Conservation (phyloP, 2,888 invertebrate genomes). For the Chaitophorus viminalis region DNA sequence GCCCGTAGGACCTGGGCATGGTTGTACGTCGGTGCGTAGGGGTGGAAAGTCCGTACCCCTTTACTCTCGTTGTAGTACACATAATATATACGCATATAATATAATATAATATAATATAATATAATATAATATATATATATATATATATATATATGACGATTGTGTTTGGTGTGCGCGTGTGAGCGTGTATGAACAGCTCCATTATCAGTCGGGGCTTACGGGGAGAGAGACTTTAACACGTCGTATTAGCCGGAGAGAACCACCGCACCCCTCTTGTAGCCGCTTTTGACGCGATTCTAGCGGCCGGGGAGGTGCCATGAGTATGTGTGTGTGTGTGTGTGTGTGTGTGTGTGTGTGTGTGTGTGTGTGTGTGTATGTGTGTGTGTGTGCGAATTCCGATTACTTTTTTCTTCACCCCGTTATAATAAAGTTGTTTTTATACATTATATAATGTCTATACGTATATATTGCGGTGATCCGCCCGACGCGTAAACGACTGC, state of each 20-base stretch:
- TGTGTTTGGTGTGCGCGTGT: constrained; percentile 1
- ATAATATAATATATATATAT: too few relatives aligned
- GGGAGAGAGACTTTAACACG: not conserved
- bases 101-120: too few relatives aligned
- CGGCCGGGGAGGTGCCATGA: constrained; percentile 10
- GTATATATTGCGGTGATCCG: constrained; percentile 38
- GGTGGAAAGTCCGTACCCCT: constrained; percentile 46
- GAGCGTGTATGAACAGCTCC: constrained; percentile 43
- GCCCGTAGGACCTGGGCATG: not conserved
- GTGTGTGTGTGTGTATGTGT: not conserved
- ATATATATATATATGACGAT: too few relatives aligned
- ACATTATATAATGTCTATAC: not conserved
- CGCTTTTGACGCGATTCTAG: not conserved
- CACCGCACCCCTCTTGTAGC: not conserved
- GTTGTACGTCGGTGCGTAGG: not conserved
- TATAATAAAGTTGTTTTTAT: constrained; percentile 49
- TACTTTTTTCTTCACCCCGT: constrained; percentile 4
- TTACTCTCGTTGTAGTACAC: not conserved
- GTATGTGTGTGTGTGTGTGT: too few relatives aligned
- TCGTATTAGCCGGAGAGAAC: not conserved
- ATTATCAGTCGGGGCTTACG: constrained; percentile 37
- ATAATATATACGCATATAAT: not conserved
- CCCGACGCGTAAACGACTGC: constrained; percentile 29
- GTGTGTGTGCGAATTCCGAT: constrained; percentile 22
- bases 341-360: not conserved